These are phyloP conservation scores for Pedetes capensis DNA, from an alignment of 2,113 vertebrate species.

Conservation along the genomic window DNA sequence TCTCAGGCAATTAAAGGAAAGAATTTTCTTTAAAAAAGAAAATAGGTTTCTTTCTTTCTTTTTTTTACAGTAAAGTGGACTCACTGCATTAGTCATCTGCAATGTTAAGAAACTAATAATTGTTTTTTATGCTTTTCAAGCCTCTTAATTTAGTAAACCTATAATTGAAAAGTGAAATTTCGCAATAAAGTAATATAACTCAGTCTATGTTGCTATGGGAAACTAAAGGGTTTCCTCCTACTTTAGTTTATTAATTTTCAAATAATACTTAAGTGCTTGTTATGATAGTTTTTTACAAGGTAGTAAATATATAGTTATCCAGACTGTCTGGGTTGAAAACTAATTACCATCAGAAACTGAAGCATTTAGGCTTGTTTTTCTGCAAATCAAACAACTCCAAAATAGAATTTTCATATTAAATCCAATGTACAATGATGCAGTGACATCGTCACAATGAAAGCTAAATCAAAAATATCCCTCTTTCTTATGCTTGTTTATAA, in stretches of 20 bases:
- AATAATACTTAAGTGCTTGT: slow-evolving; percentile 89
- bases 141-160: slow-evolving; percentile 87
- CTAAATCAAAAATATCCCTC: slow-evolving; percentile 70
- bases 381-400: slow-evolving; percentile 85
- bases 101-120: slow-evolving; percentile 88
- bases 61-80: slow-evolving; percentile 80
- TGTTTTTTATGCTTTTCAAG: slow-evolving; percentile 87
- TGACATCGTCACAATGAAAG: slow-evolving; percentile 73
- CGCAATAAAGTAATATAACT: slow-evolving; percentile 86
- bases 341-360: slow-evolving; percentile 88
- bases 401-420: slow-evolving; percentile 85
- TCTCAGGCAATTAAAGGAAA: slow-evolving; percentile 75
- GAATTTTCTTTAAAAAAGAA: slow-evolving; percentile 72
- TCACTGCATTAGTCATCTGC: slow-evolving; percentile 84
- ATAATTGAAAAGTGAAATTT: slow-evolving; percentile 89
- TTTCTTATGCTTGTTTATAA: slow-evolving; percentile 67
- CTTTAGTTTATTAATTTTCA: slow-evolving; percentile 90
- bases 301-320: slow-evolving; percentile 87
- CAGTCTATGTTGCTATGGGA: slow-evolving; percentile 84
- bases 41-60: slow-evolving; percentile 79
- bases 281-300: slow-evolving; percentile 89
- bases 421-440: slow-evolving; percentile 79
- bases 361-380: slow-evolving; percentile 86
- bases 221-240: slow-evolving; percentile 86
- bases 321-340: slow-evolving; percentile 88